Conservation (phyloP, 2,888 invertebrate species). For the Torymus tubicola region DNA sequence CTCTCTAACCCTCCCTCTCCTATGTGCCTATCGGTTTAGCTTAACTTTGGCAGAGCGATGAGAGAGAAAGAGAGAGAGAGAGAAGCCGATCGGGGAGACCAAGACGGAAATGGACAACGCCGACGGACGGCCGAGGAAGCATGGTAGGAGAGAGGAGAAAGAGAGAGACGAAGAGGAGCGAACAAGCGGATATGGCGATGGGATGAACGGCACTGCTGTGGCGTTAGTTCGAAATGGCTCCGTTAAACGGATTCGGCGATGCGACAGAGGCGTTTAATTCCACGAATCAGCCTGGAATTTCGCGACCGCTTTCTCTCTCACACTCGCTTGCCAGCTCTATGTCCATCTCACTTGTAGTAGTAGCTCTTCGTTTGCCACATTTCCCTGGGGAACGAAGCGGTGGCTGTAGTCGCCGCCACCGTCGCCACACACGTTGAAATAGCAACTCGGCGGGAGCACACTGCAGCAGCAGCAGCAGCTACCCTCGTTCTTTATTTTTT, state of each 20-base stretch:
- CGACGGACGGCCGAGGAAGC: background rate
- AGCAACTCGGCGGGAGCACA: background rate
- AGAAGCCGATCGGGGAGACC: conserved; percentile 13
- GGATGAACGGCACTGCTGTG: conserved; percentile 59
- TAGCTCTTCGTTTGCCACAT: conserved; percentile 61
- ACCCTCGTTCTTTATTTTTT: conserved; percentile 35
- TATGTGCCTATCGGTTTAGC: conserved; percentile 31
- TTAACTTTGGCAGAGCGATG: conserved; percentile 25
- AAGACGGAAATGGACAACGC: conserved; percentile 46
- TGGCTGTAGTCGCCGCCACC: background rate
- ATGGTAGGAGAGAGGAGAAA: background rate
- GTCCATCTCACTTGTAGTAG: conserved; percentile 41
- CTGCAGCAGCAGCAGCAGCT: background rate
- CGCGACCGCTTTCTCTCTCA: conserved; percentile 50
- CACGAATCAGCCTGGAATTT: conserved; percentile 70
- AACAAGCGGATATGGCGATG: conserved; percentile 55
- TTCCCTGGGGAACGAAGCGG: conserved; percentile 55
- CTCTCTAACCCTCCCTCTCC: background rate
- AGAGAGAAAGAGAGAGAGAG: background rate
- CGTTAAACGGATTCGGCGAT: conserved; percentile 68
- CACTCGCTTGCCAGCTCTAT: background rate
- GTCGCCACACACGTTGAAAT: conserved; percentile 22
- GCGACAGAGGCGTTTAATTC: conserved; percentile 69
- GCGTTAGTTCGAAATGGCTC: conserved; percentile 62
- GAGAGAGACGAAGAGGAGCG: background rate